Base-by-base conservation (phyloP, 35 echinoderm and acorn worm genomes). In the Diadema setosum region DNA sequence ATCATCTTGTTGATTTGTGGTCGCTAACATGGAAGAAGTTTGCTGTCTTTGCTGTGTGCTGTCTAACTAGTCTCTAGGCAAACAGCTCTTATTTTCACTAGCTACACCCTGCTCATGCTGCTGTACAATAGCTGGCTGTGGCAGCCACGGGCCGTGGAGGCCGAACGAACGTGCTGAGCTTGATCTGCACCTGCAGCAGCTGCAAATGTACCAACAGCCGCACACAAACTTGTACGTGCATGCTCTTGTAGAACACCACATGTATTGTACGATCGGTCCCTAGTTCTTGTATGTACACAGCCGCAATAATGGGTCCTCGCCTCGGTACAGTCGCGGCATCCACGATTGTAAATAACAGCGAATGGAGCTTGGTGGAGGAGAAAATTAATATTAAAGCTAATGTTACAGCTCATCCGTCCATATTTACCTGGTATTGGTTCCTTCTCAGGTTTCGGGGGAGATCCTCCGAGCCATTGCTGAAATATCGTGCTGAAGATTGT, bases 401-500 rank as follows among this genome's bases (percentile, higher is more conserved):
- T 0, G 25, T 35, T 21, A n/a, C n/a, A n/a, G n/a, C n/a, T n/a
- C n/a, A n/a, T n/a, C n/a, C n/a, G n/a, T n/a, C n/a, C n/a, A n/a
- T n/a, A n/a, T n/a, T 87, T 92, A 92, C 90, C 90, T 26, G 90
- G 90, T 30, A 82, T 45, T 73, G 36, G 8, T 35, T 92, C 84
- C 33, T 86, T 76, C 48, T 92, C 90, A 43, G 37, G 46, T 7
- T 92, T 86, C 34, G 90, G 33, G 23, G 70, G 46, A 24, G 63
- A 39, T 67, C 30, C 57, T 42, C 92, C 92, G 69, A 94, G 90
- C 92, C 92, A 94, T 69, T 58, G 67, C 60, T 67, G 42, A 61
- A 94, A 94, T n/a, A 94, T 67, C 85, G 40, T 33, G 80, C 92
- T 94, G 40, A 94, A 94, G 16, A 94, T 49, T 5, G 92, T 90